Conservation (phyloP, 2,113 vertebrate genomes). For the Cygnus buccinator region DNA sequence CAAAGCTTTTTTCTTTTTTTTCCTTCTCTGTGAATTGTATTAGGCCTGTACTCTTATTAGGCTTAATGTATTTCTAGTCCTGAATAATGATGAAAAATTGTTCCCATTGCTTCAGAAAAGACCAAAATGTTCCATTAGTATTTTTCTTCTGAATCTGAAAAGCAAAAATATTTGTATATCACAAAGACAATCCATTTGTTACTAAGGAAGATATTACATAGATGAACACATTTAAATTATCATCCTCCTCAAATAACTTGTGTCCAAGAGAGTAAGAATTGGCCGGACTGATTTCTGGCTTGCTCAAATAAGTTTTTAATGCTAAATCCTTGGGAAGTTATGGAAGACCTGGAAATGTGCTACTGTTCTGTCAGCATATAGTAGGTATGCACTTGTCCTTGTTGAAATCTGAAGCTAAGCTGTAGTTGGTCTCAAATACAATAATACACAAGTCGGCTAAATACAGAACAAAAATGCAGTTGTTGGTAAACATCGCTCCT, state of each 20-base stretch:
- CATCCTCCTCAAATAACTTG: neutral
- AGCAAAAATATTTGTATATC: conserved; percentile 50
- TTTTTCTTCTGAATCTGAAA: neutral
- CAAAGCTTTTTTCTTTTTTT: neutral
- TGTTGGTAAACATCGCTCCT: neutral
- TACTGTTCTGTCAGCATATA: conserved; percentile 18
- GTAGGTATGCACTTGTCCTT: neutral
- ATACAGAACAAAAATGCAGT: neutral
- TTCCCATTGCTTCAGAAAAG: neutral
- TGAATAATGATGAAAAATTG: neutral
- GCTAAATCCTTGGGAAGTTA: conserved; percentile 15
- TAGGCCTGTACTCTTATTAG: neutral
- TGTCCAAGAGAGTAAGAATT: conserved; percentile 14
- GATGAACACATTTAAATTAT: neutral
- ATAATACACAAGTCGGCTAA: neutral
- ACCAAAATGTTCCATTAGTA: conserved; percentile 12
- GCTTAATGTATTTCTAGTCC: neutral
- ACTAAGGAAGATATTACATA: conserved; percentile 48
- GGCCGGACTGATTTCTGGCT: neutral
- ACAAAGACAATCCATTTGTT: conserved; percentile 42
- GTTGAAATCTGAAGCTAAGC: conserved; percentile 21
- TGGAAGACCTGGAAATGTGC: conserved; percentile 16
- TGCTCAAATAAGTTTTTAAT: neutral
- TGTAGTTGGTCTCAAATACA: conserved; percentile 4
- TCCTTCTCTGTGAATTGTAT: neutral